phyloP scores from a whole-genome alignment of 1,140 invertebrate genomes.

The Metaphire vulgaris region DNA sequence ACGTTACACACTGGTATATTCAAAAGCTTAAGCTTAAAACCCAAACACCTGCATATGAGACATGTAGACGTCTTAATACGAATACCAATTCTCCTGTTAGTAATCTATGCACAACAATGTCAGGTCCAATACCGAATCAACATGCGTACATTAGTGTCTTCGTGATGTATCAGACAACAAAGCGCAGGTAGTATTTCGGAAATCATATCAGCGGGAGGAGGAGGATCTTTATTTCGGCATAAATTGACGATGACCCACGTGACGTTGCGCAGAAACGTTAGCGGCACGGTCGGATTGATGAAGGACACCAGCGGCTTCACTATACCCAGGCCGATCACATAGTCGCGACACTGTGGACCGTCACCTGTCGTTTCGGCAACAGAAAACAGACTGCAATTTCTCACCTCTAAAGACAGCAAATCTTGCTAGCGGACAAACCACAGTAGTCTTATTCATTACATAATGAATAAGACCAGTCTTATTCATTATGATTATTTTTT shows the following conservation, averaged over 20 bases:
- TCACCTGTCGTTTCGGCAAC: slow-evolving; percentile 50
- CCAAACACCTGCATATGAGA: too few relatives aligned
- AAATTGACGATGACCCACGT: slow-evolving; percentile 54
- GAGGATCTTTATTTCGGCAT: slow-evolving; percentile 53
- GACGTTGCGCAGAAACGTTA: slow-evolving; percentile 52
- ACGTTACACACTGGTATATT: too few relatives aligned
- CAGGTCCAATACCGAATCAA: too few relatives aligned
- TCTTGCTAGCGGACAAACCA: too few relatives aligned
- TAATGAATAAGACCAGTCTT: neutral
- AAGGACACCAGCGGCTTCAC: slow-evolving; percentile 50
- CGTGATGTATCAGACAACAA: slow-evolving; percentile 86
- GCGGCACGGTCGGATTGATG: slow-evolving; percentile 47
- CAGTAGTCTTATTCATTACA: too few relatives aligned
- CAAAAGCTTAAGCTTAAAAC: too few relatives aligned
- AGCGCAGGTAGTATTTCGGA: slow-evolving; percentile 89
- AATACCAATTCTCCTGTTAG: too few relatives aligned
- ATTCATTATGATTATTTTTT: neutral
- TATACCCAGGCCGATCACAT: slow-evolving; percentile 49
- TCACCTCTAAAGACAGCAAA: too few relatives aligned
- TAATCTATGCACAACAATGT: too few relatives aligned
- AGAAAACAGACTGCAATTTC: slow-evolving; percentile 13
- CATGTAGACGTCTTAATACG: too few relatives aligned
- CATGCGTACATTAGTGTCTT: slow-evolving; percentile 86
- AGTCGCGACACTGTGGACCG: slow-evolving; percentile 51
- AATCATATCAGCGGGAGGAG: slow-evolving; percentile 62